phyloP scores from a whole-genome alignment of 2,797 vertebrate species.

The Fundulus diaphanus region DNA sequence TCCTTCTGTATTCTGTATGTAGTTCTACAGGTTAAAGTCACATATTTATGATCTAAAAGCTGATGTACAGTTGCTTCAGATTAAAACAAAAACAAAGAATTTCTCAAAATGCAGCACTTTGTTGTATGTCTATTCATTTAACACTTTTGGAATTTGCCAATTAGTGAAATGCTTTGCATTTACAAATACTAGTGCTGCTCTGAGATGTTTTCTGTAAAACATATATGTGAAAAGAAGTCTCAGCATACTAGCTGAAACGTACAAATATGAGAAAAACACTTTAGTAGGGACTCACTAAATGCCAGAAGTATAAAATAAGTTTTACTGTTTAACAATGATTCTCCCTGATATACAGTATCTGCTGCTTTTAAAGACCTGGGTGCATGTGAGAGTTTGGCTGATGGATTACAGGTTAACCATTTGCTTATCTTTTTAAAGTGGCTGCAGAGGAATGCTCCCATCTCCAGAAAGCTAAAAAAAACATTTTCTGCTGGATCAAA shows the following conservation, averaged over 20 bases:
- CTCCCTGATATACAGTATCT: background rate
- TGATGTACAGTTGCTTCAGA: background rate
- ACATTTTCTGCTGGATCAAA: conserved; percentile 60
- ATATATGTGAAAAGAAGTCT: background rate
- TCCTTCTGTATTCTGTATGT: background rate
- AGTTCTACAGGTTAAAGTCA: background rate
- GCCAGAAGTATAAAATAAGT: background rate
- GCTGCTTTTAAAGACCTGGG: conserved; percentile 8
- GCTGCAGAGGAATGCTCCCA: conserved; percentile 65
- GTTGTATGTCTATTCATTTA: too few relatives aligned
- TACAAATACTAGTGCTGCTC: background rate
- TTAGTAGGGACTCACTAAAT: background rate
- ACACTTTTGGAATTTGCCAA: too few relatives aligned
- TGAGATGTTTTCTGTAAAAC: background rate
- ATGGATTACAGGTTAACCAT: conserved; percentile 42
- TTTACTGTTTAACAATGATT: background rate
- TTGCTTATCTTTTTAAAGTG: conserved; percentile 67
- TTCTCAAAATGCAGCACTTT: too few relatives aligned
- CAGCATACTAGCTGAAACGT: background rate
- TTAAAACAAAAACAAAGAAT: too few relatives aligned
- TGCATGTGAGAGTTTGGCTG: conserved; percentile 23
- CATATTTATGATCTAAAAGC: background rate
- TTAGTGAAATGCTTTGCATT: too few relatives aligned
- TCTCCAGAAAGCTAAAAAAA: conserved; percentile 56
- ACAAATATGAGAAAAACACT: background rate